Percentiles rank a stretch among this genome's conserved stretches.
phyloP scores from a whole-genome alignment of 2,113 vertebrate genomes.

The Elanoides forficatus region DNA sequence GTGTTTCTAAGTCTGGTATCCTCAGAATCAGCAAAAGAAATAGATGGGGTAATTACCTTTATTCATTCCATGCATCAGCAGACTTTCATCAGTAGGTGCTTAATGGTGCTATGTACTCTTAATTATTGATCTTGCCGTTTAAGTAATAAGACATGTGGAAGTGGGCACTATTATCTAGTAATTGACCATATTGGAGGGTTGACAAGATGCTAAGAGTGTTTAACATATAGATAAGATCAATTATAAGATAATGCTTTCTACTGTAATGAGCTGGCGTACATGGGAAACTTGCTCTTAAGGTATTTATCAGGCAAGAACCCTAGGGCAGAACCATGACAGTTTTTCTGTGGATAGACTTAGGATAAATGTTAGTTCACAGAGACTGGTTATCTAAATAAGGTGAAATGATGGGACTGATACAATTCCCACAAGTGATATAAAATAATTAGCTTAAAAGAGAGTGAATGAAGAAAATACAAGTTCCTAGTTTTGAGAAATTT shows the following conservation, averaged over 20 bases:
- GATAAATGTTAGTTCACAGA: background rate
- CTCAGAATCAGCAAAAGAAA: background rate
- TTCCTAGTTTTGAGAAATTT: background rate
- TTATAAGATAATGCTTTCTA: conserved; percentile 61
- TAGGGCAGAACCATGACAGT: background rate
- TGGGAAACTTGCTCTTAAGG: conserved; percentile 4
- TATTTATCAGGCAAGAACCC: conserved; percentile 5
- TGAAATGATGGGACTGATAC: background rate
- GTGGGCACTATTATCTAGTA: conserved; percentile 68
- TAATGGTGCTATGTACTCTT: conserved; percentile 63
- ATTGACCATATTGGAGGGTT: conserved; percentile 68
- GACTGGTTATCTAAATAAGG: background rate
- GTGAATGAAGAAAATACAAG: background rate
- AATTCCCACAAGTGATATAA: background rate
- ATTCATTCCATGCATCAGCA: background rate
- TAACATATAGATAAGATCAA: conserved; percentile 70
- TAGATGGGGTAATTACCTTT: background rate
- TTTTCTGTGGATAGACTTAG: background rate
- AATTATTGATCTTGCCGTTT: conserved; percentile 73
- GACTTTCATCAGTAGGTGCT: conserved; percentile 33
- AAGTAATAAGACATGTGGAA: conserved; percentile 67
- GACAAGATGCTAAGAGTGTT: conserved; percentile 69
- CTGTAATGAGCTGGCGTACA: conserved; percentile 36
- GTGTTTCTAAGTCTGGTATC: background rate
- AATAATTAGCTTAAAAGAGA: background rate